Percentiles rank a stretch among this genome's conserved stretches.
Conservation (phyloP, 2,888 invertebrate species). For the Drosophila phalerata region DNA sequence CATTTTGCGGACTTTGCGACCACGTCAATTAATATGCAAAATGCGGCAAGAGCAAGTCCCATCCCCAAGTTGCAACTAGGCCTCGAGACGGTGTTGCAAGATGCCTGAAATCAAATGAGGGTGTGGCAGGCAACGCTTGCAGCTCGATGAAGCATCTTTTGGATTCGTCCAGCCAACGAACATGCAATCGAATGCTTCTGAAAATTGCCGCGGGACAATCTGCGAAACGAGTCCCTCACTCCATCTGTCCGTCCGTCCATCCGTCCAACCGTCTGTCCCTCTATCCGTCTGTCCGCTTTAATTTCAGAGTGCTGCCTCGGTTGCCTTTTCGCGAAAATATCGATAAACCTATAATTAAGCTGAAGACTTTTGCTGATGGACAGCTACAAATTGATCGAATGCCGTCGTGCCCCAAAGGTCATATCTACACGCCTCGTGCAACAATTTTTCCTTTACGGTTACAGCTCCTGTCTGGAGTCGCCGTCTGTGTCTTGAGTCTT, state of each 20-base stretch:
- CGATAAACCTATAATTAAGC: conserved; percentile 75
- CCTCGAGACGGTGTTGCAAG: conserved; percentile 43
- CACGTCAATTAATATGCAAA: conserved; percentile 78
- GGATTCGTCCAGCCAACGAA: conserved; percentile 33
- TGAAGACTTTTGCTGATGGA: conserved; percentile 68
- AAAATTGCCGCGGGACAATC: conserved; percentile 78
- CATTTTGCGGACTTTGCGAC: conserved; percentile 3
- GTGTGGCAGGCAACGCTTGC: conserved; percentile 73
- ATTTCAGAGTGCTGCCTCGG: conserved; percentile 50
- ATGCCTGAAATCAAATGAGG: conserved; percentile 76
- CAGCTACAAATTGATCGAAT: conserved; percentile 80
- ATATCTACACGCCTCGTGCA: conserved; percentile 55
- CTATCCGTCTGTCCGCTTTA: conserved; percentile 41
- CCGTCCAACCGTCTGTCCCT: not conserved
- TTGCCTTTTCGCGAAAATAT: conserved; percentile 57
- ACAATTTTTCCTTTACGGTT: conserved; percentile 48
- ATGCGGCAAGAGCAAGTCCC: conserved; percentile 51
- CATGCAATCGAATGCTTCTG: conserved; percentile 76
- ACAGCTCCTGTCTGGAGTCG: conserved; percentile 68
- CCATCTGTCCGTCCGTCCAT: conserved; percentile 9
- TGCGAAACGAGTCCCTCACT: conserved; percentile 58
- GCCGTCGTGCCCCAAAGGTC: conserved; percentile 73
- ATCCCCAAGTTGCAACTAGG: conserved; percentile 13
- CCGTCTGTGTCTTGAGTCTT: not conserved
- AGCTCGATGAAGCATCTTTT: conserved; percentile 38